Percentiles rank a stretch among this genome's conserved stretches.
Evolutionary conservation across 1,140 invertebrate genomes (phyloP).

Genomic region (Diprion similis): DNA sequence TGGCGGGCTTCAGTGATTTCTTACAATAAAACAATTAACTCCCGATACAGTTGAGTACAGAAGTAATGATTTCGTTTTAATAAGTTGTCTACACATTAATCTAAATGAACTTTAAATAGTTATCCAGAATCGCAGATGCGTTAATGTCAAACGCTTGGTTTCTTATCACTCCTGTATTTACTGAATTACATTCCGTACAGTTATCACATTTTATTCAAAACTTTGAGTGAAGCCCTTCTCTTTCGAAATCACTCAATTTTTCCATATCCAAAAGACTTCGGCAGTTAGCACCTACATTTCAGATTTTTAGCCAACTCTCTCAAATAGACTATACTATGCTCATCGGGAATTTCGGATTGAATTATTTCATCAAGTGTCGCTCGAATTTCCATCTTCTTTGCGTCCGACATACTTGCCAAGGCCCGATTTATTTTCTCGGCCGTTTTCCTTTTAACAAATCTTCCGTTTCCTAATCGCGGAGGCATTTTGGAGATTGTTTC

Average conservation of each 20-base stretch:
- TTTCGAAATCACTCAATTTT: constrained; percentile 13
- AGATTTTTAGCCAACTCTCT: constrained; percentile 15
- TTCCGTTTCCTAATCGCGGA: no score
- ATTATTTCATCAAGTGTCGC: background rate
- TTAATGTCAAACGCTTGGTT: background rate
- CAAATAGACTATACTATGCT: background rate
- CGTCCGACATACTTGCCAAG: background rate
- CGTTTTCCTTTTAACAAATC: background rate
- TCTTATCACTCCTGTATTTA: constrained; percentile 14
- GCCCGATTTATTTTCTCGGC: background rate
- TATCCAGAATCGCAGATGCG: background rate
- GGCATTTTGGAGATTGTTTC: no score
- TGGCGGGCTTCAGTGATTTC: constrained; percentile 6
- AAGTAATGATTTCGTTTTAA: constrained; percentile 3
- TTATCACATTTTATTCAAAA: constrained; percentile 11
- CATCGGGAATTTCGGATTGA: background rate
- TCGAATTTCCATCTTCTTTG: background rate
- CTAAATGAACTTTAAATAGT: background rate
- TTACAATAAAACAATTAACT: constrained; percentile 4
- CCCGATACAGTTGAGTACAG: background rate
- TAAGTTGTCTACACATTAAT: constrained; percentile 8
- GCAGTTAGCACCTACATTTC: constrained; percentile 11
- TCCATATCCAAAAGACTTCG: constrained; percentile 16
- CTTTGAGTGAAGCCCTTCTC: constrained; percentile 13
- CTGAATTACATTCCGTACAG: constrained; percentile 12